Conservation (phyloP, 2,113 vertebrate genomes). For the Atrichornis clamosus region DNA sequence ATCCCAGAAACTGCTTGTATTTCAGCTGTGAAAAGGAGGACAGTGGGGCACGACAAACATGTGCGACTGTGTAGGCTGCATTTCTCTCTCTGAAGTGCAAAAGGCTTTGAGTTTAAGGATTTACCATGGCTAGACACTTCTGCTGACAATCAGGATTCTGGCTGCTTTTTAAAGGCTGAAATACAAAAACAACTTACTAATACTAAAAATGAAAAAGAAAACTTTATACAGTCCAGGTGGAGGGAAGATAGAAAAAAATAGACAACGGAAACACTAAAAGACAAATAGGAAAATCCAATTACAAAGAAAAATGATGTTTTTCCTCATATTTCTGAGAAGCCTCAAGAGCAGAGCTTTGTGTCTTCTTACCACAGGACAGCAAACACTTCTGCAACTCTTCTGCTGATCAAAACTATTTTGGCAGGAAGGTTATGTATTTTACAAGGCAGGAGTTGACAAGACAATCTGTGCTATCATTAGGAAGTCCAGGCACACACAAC, state of each 20-base stretch:
- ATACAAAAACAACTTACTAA: not conserved
- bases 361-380: not conserved
- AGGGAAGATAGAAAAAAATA: not conserved
- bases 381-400: not conserved
- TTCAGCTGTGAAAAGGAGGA: not conserved
- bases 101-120: slow-evolving; percentile 25
- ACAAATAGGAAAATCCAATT: not conserved
- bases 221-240: not conserved
- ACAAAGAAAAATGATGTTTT: not conserved
- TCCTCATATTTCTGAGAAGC: not conserved
- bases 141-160: slow-evolving; percentile 5
- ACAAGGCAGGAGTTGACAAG: not conserved
- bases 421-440: not conserved
- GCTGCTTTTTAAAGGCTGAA: not conserved
- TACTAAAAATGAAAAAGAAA: not conserved
- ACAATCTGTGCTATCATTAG: not conserved
- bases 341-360: not conserved
- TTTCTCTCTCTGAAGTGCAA: not conserved
- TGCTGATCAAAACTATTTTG: slow-evolving; percentile 6
- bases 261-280: not conserved
- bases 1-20: not conserved
- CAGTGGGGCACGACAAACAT: not conserved
- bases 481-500: not conserved
- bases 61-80: not conserved
- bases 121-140: slow-evolving; percentile 8